These are phyloP conservation scores for Sebastes itinus DNA, from an alignment of 2,797 vertebrate species.

Conservation along the genomic window DNA sequence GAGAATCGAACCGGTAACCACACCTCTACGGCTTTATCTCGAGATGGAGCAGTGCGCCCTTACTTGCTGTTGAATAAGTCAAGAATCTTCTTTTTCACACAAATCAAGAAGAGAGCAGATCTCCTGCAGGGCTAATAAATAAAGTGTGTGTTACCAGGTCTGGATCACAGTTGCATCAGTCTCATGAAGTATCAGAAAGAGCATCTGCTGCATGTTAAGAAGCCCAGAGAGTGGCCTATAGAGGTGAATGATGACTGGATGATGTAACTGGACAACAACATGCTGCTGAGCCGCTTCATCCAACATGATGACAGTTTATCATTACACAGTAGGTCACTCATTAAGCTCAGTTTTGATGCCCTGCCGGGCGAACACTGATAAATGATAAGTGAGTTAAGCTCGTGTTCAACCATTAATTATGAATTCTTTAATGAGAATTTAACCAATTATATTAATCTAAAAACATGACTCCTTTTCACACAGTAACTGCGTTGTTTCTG, in stretches of 20 bases:
- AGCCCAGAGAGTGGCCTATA: conserved; percentile 16
- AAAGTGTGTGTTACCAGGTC: conserved; percentile 61
- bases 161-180: conserved; percentile 77
- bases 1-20: not conserved
- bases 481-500: not conserved
- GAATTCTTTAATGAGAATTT: not conserved
- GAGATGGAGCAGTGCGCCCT: not conserved
- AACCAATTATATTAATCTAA: not conserved
- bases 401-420: not conserved
- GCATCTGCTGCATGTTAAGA: conserved; percentile 63
- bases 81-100: conserved; percentile 15
- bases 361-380: conserved; percentile 22
- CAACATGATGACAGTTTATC: conserved; percentile 52
- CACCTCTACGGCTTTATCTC: not conserved
- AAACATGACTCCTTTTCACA: not conserved
- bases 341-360: conserved; percentile 55
- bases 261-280: conserved; percentile 68
- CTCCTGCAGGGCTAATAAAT: conserved; percentile 27
- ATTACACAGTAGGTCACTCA: conserved; percentile 54
- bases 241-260: conserved; percentile 33
- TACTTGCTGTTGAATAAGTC: conserved; percentile 1
- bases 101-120: conserved; percentile 26
- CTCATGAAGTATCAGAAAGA: conserved; percentile 55
- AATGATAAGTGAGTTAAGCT: conserved; percentile 20
- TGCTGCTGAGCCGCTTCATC: conserved; percentile 33